Evolutionary conservation across 2,888 invertebrate genomes (phyloP), one percentile per base, ranked within the genome.

Genomic region (Myopa tessellatipennis): DNA sequence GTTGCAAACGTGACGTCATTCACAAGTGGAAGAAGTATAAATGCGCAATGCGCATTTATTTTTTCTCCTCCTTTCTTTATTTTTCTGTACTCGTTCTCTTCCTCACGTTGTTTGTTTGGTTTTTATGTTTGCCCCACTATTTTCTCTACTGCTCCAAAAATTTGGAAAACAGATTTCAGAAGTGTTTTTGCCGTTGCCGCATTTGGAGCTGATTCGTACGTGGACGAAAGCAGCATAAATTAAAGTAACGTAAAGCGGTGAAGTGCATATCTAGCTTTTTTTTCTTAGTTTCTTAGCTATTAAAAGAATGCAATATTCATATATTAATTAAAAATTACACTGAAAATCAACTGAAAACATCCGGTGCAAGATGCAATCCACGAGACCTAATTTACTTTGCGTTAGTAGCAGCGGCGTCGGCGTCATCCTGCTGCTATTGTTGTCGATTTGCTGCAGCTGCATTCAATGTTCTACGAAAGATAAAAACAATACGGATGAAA

Each of bases 141-240:
- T 50, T 52, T 70, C 26, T 4, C 18, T 55, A 16, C 58, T 14
- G 67, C 67, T 67, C 67, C 67, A 67, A 63, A 36, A 45, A 6
- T 50, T 6, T 45, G 14, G n/a, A n/a, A n/a, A 36, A 55, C 26
- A 14, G 55, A 5, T 14, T 58, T 74, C 55, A 74, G 74, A 74
- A 74, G 36, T 65, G 34, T 52, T 65, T 55, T 63, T 50, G 52
- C 65, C 36, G 63, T 65, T 74, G 74, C 55, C 52, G 38, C n/a
- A n/a, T n/a, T n/a, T n/a, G n/a, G n/a, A n/a, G n/a, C n/a, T 40
- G 38, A 34, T 10, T 61, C 63, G 61, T 50, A 12, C 50, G 6
- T 50, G 50, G 50, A 50, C 12, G 7, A 50, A 12, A 12, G 50
- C 7, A 8, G 50, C 50, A 8, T 50, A 50, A 12, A 50, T 50